phyloP scores from a whole-genome alignment of 1,140 invertebrate species.

The Leptoteleia sp. region DNA sequence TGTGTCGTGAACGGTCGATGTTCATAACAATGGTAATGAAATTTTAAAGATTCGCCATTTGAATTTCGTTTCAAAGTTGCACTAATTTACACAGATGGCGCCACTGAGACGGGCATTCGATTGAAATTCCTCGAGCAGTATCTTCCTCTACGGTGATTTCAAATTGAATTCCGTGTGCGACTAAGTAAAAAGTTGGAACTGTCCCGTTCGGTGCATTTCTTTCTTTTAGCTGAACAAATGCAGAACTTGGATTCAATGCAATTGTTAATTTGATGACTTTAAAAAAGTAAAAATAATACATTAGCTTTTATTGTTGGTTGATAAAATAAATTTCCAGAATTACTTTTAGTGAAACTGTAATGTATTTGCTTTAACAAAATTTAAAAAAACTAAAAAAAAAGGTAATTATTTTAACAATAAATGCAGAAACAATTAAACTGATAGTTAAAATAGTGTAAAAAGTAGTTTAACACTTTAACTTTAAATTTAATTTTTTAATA shows the following conservation, averaged over 20 bases:
- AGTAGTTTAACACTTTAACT: too few relatives aligned
- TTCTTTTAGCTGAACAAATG: constrained; percentile 21
- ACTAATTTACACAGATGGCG: constrained; percentile 17
- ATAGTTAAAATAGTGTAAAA: too few relatives aligned
- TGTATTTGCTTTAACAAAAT: too few relatives aligned
- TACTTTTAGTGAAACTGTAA: too few relatives aligned
- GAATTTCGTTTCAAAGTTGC: constrained; percentile 6
- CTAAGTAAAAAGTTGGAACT: constrained; percentile 43
- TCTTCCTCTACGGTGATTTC: constrained; percentile 31
- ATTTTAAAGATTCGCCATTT: not conserved
- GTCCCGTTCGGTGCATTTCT: constrained; percentile 20
- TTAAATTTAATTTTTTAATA: too few relatives aligned
- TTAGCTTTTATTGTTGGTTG: not conserved
- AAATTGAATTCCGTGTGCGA: constrained; percentile 41
- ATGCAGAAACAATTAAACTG: too few relatives aligned
- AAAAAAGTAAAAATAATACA: not conserved
- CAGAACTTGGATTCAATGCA: constrained; percentile 7
- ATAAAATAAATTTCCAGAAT: too few relatives aligned
- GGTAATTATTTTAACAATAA: too few relatives aligned
- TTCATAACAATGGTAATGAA: not conserved
- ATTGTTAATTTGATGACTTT: constrained; percentile 14
- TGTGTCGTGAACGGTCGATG: not conserved
- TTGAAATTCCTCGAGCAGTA: constrained; percentile 24
- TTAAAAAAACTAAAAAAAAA: too few relatives aligned
- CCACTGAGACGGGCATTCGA: not conserved